Conservation (phyloP, 2,888 invertebrate genomes). For the Ormyrus nitidulus region DNA sequence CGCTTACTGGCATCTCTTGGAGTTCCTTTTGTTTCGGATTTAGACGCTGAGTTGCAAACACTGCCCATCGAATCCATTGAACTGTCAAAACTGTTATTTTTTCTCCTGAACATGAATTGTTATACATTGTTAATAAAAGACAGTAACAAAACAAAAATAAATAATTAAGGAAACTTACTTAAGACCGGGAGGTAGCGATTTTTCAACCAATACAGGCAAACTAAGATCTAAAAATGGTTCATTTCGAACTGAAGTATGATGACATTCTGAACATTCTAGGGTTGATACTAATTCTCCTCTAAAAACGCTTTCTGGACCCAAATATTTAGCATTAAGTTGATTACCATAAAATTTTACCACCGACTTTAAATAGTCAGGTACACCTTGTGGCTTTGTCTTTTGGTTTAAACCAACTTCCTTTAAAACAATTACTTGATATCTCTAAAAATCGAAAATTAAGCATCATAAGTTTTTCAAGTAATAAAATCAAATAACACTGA, state of each 20-base stretch:
- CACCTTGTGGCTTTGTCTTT: slow-evolving; percentile 82
- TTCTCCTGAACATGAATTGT: slow-evolving; percentile 59
- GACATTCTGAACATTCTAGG: slow-evolving; percentile 92
- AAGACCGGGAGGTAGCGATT: slow-evolving; percentile 84
- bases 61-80: slow-evolving; percentile 65
- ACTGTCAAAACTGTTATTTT: slow-evolving; percentile 63
- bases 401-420: slow-evolving; percentile 84
- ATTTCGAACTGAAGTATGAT: slow-evolving; percentile 89
- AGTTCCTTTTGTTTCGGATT: slow-evolving; percentile 79
- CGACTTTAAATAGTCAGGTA: slow-evolving; percentile 83
- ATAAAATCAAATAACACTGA: slow-evolving; percentile 10
- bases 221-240: slow-evolving; percentile 97
- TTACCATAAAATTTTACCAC: slow-evolving; percentile 90
- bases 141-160: slow-evolving; percentile 3
- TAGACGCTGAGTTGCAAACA: slow-evolving; percentile 75
- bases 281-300: slow-evolving; percentile 94
- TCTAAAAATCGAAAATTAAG: slow-evolving; percentile 73
- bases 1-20: slow-evolving; percentile 77
- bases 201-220: slow-evolving; percentile 88
- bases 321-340: slow-evolving; percentile 85
- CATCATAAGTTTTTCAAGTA: slow-evolving; percentile 4
- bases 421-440: slow-evolving; percentile 89
- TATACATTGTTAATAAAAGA: slow-evolving; percentile 26
- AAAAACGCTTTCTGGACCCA: slow-evolving; percentile 93
- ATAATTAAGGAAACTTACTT: slow-evolving; percentile 62